These are phyloP conservation scores for Ceraclea dissimilis DNA, from an alignment of 2,888 invertebrate genomes.

Conservation along the genomic window DNA sequence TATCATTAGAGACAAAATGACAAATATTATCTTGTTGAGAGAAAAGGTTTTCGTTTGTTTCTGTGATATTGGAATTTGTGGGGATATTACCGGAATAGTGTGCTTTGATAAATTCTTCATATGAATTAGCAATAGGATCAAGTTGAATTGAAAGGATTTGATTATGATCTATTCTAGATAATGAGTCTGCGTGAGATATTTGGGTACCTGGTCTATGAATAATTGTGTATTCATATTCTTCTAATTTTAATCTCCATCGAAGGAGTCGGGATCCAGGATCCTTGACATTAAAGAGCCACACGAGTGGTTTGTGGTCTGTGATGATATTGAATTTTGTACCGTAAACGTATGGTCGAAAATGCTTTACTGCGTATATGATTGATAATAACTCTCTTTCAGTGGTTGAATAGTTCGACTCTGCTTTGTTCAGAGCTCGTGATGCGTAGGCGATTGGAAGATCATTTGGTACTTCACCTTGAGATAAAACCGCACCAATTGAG, in stretches of 20 bases:
- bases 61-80: neutral
- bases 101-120: slow-evolving; percentile 14
- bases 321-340: slow-evolving; percentile 29
- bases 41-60: neutral
- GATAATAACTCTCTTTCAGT: slow-evolving; percentile 9
- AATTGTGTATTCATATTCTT: slow-evolving; percentile 31
- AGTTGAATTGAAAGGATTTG: slow-evolving; percentile 6
- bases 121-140: slow-evolving; percentile 15
- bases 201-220: slow-evolving; percentile 28
- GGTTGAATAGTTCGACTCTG: slow-evolving; percentile 11
- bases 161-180: slow-evolving; percentile 16
- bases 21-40: neutral
- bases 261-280: slow-evolving; percentile 29
- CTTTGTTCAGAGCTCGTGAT: slow-evolving; percentile 7
- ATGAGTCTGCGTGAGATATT: slow-evolving; percentile 28
- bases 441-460: slow-evolving; percentile 9
- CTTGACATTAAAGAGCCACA: slow-evolving; percentile 27
- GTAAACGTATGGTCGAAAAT: slow-evolving; percentile 30
- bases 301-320: slow-evolving; percentile 29
- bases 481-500: slow-evolving; percentile 7
- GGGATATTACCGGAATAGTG: neutral
- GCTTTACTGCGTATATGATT: slow-evolving; percentile 27
- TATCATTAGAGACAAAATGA: slow-evolving; percentile 2
- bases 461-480: slow-evolving; percentile 5
- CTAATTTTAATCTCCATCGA: slow-evolving; percentile 30